Evolutionary conservation across 2,113 vertebrate genomes (phyloP), one percentile per base, ranked within the genome.

Genomic region (Clupea harengus): DNA sequence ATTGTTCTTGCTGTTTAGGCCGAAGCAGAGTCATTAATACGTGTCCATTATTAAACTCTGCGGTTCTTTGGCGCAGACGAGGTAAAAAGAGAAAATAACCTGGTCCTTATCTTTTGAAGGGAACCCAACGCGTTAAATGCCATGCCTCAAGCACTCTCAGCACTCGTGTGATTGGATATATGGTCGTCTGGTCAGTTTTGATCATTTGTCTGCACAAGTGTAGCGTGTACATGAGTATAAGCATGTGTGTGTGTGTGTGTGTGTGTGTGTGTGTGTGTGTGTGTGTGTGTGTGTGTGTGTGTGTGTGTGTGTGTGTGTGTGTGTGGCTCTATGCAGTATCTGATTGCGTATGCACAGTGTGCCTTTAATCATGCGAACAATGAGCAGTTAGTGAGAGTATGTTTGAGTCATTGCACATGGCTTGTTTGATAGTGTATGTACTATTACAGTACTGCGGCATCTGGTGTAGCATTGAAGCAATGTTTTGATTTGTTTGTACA

Each of bases 201-300:
- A 46, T 46, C 4, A 13, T 50, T 9, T 13, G 57, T 64, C 3
- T n/a, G 8, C n/a, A 22, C 8, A 9, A n/a, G 20, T 64, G 10
- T 64, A 20, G 5, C 8, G 22, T 64, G 22, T n/a, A 20, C n/a
- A 20, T 64, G 57, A 4, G 57, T 64, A 20, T 64, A 20, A n/a
- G 57, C n/a, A 20, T 64, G 57, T 64, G 57, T 64, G 57, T 64
- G 57, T 64, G 57, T 64, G 57, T 64, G 57, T 64, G 57, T n/a
- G 57, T 64, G 57, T 13, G 57, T 13, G 20, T 64, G 57, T 64
- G 57, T 64, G 57, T 64, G 10, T 64, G 57, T 64, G 57, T 64
- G 57, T n/a, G n/a, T n/a, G n/a, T n/a, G n/a, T n/a, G n/a, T n/a
- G n/a, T n/a, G n/a, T n/a, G n/a, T n/a, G n/a, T n/a, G n/a, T n/a